phyloP scores from a whole-genome alignment of 2,797 vertebrate species.

The Glyptemys insculpta region DNA sequence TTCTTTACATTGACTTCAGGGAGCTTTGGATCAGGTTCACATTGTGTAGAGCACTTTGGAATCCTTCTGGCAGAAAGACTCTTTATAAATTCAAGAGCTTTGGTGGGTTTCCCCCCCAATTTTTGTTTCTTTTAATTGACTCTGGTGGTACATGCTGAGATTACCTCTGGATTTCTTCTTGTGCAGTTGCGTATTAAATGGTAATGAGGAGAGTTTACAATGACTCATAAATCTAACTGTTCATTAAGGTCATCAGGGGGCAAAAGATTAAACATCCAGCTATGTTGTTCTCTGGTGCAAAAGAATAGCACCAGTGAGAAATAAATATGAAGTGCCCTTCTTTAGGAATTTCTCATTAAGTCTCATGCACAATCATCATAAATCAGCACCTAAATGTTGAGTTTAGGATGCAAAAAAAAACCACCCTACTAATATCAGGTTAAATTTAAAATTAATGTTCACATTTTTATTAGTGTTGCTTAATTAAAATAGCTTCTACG shows the following conservation, averaged over 20 bases:
- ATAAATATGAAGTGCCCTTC: conserved; percentile 26
- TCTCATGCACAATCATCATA: neutral
- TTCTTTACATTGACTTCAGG: neutral
- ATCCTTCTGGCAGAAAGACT: neutral
- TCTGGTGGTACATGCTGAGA: neutral
- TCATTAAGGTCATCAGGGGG: conserved; percentile 55
- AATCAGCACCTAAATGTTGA: neutral
- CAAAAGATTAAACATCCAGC: conserved; percentile 50
- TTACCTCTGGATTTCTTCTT: neutral
- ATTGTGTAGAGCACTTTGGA: neutral
- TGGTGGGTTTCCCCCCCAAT: neutral
- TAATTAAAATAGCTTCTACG: neutral
- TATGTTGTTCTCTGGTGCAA: conserved; percentile 9
- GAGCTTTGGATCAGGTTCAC: neutral
- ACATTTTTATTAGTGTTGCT: conserved; percentile 4
- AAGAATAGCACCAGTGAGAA: neutral
- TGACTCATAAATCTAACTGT: conserved; percentile 41
- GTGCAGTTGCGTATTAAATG: conserved; percentile 8
- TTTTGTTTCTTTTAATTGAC: neutral
- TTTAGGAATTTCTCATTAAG: neutral
- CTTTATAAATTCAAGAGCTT: neutral
- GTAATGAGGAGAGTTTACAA: conserved; percentile 50
- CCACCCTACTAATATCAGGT: neutral
- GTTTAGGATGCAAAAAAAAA: neutral
- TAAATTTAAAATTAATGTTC: conserved; percentile 10